Percentiles rank a stretch among this genome's conserved stretches.
These are phyloP conservation scores for Archilochus colubris DNA, from an alignment of 2,113 vertebrate genomes.

Conservation along the genomic window DNA sequence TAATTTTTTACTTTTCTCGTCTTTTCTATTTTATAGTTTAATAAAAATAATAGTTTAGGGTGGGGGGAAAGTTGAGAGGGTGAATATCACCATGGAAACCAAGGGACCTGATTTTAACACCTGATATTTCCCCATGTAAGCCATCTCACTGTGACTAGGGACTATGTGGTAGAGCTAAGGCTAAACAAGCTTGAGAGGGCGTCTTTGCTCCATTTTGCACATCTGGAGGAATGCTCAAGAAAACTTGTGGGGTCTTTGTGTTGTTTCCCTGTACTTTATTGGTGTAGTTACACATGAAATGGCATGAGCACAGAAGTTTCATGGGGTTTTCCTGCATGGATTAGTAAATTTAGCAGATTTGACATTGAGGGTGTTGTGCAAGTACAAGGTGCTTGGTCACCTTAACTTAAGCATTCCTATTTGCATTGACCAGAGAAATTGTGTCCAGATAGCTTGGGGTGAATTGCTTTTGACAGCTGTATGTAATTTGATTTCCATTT, in stretches of 20 bases:
- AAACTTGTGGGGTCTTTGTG: background rate
- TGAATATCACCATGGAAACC: background rate
- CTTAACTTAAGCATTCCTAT: background rate
- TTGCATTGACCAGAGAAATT: slow-evolving; percentile 22
- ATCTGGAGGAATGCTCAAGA: background rate
- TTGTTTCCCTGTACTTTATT: accelerated
- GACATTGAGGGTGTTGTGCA: background rate
- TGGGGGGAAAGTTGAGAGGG: background rate
- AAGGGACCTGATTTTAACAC: background rate
- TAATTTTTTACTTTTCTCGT: slow-evolving; percentile 44
- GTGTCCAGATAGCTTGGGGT: background rate
- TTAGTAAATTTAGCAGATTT: background rate
- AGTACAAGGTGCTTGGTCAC: background rate
- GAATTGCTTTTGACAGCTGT: slow-evolving; percentile 54
- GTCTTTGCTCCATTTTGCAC: background rate
- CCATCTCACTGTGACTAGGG: background rate
- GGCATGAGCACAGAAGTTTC: background rate
- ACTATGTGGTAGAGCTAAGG: background rate
- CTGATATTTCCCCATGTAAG: accelerated
- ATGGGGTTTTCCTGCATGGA: background rate
- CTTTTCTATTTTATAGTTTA: slow-evolving; percentile 39
- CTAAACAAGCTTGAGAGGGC: background rate
- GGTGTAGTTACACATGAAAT: background rate
- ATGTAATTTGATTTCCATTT: slow-evolving; percentile 17
- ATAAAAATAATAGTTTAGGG: background rate